phyloP scores from a whole-genome alignment of 37 sponge, comb jelly and placozoan species.

The Agelas oroides region DNA sequence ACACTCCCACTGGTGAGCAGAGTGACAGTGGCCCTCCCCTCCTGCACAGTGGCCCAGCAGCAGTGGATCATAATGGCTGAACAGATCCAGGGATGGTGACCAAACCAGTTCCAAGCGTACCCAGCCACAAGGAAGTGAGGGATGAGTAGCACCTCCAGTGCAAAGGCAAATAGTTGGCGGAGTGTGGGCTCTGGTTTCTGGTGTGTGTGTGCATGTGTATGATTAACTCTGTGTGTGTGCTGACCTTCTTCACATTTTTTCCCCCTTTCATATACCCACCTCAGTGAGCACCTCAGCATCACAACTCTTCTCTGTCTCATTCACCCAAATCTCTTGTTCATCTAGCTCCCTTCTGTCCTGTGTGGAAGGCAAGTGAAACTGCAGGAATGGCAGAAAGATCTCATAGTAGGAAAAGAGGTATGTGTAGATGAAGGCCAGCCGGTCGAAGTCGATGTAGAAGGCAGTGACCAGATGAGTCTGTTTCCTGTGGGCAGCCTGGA shows the following conservation, averaged over 20 bases:
- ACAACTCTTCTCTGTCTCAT: too few relatives aligned
- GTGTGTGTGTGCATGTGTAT: not conserved
- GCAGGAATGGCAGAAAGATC: conserved; percentile 50
- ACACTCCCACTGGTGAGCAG: not conserved
- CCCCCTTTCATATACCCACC: too few relatives aligned
- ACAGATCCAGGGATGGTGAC: conserved; percentile 30
- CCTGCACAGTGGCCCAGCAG: not conserved
- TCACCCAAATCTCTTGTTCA: too few relatives aligned
- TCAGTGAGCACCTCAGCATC: too few relatives aligned
- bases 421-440: conserved; percentile 46
- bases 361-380: not conserved
- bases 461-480: conserved; percentile 29
- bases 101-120: conserved; percentile 26
- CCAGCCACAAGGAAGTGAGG: conserved; percentile 52
- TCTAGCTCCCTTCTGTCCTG: too few relatives aligned
- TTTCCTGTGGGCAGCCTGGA: conserved; percentile 59
- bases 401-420: conserved; percentile 60
- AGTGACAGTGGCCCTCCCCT: not conserved
- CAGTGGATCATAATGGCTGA: conserved; percentile 40
- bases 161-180: conserved; percentile 16
- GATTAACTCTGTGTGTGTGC: too few relatives aligned
- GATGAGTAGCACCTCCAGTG: conserved; percentile 26
- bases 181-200: not conserved
- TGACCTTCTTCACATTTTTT: too few relatives aligned
- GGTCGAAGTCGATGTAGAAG: conserved; percentile 38